Base-by-base conservation (phyloP, 2,888 invertebrate species). In the Acanthoscelides obtectus region DNA sequence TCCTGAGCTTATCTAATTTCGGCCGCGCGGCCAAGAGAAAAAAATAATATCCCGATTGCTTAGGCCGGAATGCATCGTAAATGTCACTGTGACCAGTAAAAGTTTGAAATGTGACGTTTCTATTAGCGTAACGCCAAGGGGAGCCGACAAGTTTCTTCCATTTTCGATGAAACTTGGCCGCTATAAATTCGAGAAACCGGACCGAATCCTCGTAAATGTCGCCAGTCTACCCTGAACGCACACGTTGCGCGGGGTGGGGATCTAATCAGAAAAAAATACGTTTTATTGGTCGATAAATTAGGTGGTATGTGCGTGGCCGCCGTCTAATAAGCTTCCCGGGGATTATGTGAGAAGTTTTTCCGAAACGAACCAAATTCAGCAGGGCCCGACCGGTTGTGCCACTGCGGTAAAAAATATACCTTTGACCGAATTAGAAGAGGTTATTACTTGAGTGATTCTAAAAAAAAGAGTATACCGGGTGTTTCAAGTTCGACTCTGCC, bases 131-230 rank as follows among this genome's bases (percentile, higher is more conserved):
- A 67, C 45, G 45, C 45, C 45, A 12, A 45, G 45, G 45, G 68
- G 70, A 76, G 69, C 73, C 67, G 72, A 71, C 73, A 72, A 74
- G 73, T 69, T 71, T 74, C 72, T 75, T 76, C 75, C 76, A 72
- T 76, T 77, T 79, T 76, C 76, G 76, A 78, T 77, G 77, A 76
- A 78, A 76, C 74, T 75, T 45, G 68, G 72, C 68, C 69, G 75
- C 71, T 75, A 75, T 79, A 79, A 77, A 79, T 78, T 77, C 75
- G 67, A 74, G 74, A 73, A 73, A 71, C 75, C 78, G 72, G 73
- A 76, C 73, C 70, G 69, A 70, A 68, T 80, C n/a, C n/a, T n/a
- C 80, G 80, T 80, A 79, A 80, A 80, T 71, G 77, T 78, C 78
- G n/a, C n/a, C n/a, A n/a, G n/a, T 6, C 17, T 45, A 45, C 45